Base-by-base conservation (phyloP, 2,113 vertebrate species). In the Gambusia affinis region DNA sequence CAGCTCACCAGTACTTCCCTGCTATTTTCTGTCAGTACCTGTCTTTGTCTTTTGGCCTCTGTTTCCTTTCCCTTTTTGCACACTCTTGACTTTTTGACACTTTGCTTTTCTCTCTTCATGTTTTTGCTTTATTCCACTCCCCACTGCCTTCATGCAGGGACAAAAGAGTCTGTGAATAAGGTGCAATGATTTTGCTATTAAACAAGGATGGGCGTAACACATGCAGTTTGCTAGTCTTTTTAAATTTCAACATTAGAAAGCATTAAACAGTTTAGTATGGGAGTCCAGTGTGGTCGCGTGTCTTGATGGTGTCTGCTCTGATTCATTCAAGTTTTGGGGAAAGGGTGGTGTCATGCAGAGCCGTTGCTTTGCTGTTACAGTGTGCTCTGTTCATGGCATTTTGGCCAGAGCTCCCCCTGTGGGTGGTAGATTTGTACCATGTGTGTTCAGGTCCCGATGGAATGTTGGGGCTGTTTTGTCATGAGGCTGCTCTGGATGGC, bases 11-110 rank as follows among this genome's bases (percentile, higher is more conserved):
- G 37, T 63, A 31, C 75, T 70, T 60, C 39, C n/a, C 47, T 74
- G 8, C 69, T 17, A 60, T 62, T 73, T 37, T 82, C 72, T 76
- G 57, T 73, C 80, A 72, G 64, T 47, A 47, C 73, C 74, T 64
- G 60, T 80, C 54, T 62, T 44, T 67, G 65, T 80, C 66, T 73
- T 64, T 75, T 57, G 12, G 29, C 27, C 17, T 65, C 35, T 64
- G 7, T 73, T 42, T 69, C 27, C 44, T 60, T 61, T 42, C 60
- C 61, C 19, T 67, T 68, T 66, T 24, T n/a, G 61, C 27, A 30
- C 42, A 14, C 15, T 60, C 69, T 1, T 64, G 4, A 60, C 30
- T 64, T 72, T 71, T 35, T 79, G 31, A 74, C 60, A 67, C 15
- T 70, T 80, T 33, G 42, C 39, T 44, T 64, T 1, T 19, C 12